Conservation (phyloP, 1,140 invertebrate species). For the Phymorhynchus buccinoides region DNA sequence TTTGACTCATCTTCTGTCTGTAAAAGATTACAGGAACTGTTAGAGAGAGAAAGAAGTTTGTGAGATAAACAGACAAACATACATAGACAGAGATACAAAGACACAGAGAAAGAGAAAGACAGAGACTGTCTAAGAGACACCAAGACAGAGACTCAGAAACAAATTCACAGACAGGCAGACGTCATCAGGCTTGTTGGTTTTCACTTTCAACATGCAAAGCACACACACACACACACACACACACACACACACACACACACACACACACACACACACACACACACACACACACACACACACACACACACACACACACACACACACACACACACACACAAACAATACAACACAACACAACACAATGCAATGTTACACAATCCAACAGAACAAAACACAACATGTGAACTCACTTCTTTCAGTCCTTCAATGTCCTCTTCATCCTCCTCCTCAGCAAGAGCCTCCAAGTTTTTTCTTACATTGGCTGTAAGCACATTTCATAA, state of each 20-base stretch:
- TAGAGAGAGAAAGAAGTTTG: too few species aligned
- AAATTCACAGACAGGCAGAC: too few species aligned
- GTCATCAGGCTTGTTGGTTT: too few species aligned
- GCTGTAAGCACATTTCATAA: neutral
- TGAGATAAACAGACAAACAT: neutral
- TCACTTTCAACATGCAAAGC: too few species aligned
- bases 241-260: neutral
- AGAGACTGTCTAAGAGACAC: too few species aligned
- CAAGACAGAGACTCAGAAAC: neutral
- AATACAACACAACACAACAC: neutral
- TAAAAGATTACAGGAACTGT: too few species aligned
- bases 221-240: neutral
- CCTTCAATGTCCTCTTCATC: constrained; percentile 22
- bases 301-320: neutral
- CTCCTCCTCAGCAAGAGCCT: constrained; percentile 29
- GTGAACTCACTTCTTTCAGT: neutral
- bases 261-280: neutral
- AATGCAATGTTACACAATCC: neutral
- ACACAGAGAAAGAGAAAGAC: neutral
- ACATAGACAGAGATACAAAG: neutral
- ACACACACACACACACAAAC: neutral
- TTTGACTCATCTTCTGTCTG: constrained; percentile 53
- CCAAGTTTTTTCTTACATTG: constrained; percentile 26
- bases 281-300: neutral
- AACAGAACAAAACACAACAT: neutral